Conservation (phyloP, 2,113 vertebrate species). For the Capreolus pygargus region DNA sequence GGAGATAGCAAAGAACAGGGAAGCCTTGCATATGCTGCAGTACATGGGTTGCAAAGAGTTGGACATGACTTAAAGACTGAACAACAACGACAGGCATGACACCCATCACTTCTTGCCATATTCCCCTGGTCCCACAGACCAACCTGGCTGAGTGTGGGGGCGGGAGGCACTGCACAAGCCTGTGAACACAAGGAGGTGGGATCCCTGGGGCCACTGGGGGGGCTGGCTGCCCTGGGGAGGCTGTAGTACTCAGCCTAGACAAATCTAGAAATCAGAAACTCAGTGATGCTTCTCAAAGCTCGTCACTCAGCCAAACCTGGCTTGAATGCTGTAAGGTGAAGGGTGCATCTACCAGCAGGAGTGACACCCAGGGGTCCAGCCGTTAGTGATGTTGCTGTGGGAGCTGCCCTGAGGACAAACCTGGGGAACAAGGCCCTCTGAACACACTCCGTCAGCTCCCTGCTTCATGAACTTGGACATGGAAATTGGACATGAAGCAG, state of each 20-base stretch:
- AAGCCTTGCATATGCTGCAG: background rate
- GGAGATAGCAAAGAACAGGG: background rate
- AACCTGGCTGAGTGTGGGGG: background rate
- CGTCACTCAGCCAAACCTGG: background rate
- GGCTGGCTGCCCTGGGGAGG: background rate
- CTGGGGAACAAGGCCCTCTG: background rate
- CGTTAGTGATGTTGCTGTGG: background rate
- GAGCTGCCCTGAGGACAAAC: background rate
- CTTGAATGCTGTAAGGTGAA: background rate
- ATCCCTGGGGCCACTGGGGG: rapidly evolving
- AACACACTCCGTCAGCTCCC: background rate
- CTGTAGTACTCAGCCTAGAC: background rate
- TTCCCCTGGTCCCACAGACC: background rate
- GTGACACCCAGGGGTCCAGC: background rate
- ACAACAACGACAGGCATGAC: background rate
- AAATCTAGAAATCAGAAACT: background rate
- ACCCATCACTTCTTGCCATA: background rate
- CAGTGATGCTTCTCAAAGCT: background rate
- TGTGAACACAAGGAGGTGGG: background rate
- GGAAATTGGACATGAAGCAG: background rate
- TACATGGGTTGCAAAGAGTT: background rate
- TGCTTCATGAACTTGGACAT: background rate
- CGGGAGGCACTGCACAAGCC: rapidly evolving
- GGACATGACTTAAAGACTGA: background rate
- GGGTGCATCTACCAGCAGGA: background rate